Percentiles rank a stretch among this genome's conserved stretches.
Conservation (phyloP, 2,797 vertebrate species). For the Scomberomorus guttatus region DNA sequence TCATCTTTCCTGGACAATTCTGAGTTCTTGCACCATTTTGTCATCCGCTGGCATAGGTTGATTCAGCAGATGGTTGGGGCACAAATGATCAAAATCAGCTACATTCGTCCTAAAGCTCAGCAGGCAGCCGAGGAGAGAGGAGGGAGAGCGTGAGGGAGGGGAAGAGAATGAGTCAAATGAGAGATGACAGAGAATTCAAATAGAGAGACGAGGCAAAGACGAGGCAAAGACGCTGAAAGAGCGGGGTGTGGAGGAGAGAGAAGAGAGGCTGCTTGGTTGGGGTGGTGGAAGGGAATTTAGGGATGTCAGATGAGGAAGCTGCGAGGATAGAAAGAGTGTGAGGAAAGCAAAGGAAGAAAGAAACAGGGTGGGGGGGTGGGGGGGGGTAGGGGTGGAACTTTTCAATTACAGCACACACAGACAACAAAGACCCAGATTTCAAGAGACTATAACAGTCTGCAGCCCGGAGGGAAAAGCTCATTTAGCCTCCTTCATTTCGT, state of each 20-base stretch:
- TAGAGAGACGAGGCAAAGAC: conserved; percentile 47
- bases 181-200: conserved; percentile 73
- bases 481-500: conserved; percentile 76
- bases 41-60: conserved; percentile 42
- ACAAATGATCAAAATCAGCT: conserved; percentile 73
- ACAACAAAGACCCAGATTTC: conserved; percentile 86
- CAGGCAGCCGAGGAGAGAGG: conserved; percentile 40
- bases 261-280: conserved; percentile 37
- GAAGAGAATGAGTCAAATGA: conserved; percentile 69
- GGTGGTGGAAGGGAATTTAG: conserved; percentile 48
- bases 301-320: conserved; percentile 46
- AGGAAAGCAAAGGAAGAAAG: conserved; percentile 50
- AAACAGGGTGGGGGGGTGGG: conserved; percentile 29
- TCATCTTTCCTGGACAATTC: conserved; percentile 61
- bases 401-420: conserved; percentile 84
- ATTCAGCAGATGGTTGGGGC: conserved; percentile 62
- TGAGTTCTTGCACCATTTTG: conserved; percentile 41
- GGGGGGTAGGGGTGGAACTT: conserved; percentile 79
- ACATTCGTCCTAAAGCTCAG: conserved; percentile 74
- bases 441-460: conserved; percentile 80
- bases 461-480: conserved; percentile 81
- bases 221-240: conserved; percentile 41
- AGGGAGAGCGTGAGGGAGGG: background rate
- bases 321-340: conserved; percentile 48
- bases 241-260: conserved; percentile 14